These are phyloP conservation scores for Argopecten irradians DNA, from an alignment of 1,140 invertebrate genomes.

Conservation along the genomic window DNA sequence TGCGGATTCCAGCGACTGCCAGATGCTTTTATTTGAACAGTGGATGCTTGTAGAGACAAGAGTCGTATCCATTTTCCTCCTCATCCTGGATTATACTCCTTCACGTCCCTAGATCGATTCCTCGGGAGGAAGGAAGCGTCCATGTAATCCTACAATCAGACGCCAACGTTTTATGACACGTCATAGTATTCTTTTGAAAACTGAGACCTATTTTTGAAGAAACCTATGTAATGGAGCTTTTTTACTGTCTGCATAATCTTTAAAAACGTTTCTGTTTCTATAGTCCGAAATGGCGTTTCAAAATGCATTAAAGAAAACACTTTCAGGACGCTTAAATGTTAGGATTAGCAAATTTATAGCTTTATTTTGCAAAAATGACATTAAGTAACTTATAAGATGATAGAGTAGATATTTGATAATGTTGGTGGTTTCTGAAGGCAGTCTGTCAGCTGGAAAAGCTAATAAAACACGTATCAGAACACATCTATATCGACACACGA, in stretches of 20 bases:
- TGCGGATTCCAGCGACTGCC: background rate
- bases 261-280: no score
- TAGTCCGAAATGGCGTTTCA: no score
- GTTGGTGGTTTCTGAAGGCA: background rate
- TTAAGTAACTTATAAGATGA: no score
- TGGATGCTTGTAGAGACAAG: conserved; percentile 1
- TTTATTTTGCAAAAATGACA: no score
- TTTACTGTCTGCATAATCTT: no score
- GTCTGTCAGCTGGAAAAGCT: background rate
- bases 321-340: no score
- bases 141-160: background rate
- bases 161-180: background rate
- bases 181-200: no score
- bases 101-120: background rate
- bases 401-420: no score
- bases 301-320: no score
- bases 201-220: no score
- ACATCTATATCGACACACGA: background rate
- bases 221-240: no score
- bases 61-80: conserved; percentile 20
- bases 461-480: background rate
- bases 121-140: background rate
- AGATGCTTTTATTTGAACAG: background rate
- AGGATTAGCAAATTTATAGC: no score
- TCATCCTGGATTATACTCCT: background rate